Evolutionary conservation across 2,113 vertebrate species (phyloP), one percentile per base, ranked within the genome.

Genomic region (Meriones unguiculatus): DNA sequence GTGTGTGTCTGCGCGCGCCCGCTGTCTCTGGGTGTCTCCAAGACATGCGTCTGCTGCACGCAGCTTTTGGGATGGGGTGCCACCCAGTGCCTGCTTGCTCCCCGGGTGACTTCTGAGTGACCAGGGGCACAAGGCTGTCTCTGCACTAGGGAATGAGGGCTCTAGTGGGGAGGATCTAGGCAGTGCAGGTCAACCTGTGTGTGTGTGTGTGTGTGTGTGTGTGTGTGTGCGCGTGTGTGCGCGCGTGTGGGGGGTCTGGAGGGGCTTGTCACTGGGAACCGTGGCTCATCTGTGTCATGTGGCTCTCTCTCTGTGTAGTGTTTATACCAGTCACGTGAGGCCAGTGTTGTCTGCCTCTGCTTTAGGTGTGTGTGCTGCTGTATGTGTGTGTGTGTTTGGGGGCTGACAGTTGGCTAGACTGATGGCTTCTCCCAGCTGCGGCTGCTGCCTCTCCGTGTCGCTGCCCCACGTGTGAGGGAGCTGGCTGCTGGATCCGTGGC

Each of bases 271-370:
- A 81, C 96, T 76, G 89, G 11, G 89, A 85, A 96, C 73, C 72
- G 89, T 93, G 96, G 97, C 93, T 98, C 95, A 52, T 98, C 86
- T 93, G 92, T 97, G 96, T 97, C 97, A 98, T 97, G 97, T 98
- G 97, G 97, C 95, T 94, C 88, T 98, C 96, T 96, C 95, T 97
- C 95, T 97, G 95, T 97, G 93, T 87, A 97, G 97, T 98, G 97
- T 98, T 98, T 98, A 98, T 97, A 96, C 97, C 96, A 84, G 97
- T 98, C 97, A 98, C 97, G 97, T 98, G 97, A 98, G 96, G 87
- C 90, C 94, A 96, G 87, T 97, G 97, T 96, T 98, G 94, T 84
- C 89, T 97, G 96, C 96, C 93, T 96, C 96, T 90, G 67, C n/a
- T 13, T 52, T 88, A 54, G 50, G 93, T 89, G 91, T 84, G 82